A percentile compares a stretch with the other conserved stretches of the same genome.
Conservation (phyloP, 2,797 vertebrate genomes). For the Ciconia nigra region DNA sequence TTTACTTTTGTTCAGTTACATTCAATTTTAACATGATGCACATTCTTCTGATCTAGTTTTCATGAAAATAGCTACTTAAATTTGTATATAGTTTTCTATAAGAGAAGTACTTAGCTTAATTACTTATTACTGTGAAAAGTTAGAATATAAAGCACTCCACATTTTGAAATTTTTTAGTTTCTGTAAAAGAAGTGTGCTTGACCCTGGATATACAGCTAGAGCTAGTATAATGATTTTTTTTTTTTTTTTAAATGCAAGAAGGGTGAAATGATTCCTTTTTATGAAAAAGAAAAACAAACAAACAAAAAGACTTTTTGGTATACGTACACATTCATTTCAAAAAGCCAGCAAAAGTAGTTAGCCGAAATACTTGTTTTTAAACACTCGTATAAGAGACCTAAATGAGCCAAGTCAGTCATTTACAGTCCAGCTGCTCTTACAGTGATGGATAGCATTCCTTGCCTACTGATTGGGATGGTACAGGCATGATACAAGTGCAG, state of each 20-base stretch:
- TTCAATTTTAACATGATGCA: neutral
- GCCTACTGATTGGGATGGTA: neutral
- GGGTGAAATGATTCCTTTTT: neutral
- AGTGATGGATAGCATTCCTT: neutral
- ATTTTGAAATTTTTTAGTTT: neutral
- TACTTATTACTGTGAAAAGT: neutral
- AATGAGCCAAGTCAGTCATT: neutral
- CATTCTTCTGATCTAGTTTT: neutral
- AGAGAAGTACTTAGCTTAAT: neutral
- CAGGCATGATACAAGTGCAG: neutral
- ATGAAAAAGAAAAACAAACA: neutral
- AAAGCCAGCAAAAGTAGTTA: neutral
- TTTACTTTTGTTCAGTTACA: neutral
- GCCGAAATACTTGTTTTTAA: neutral
- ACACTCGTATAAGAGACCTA: neutral
- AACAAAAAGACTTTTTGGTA: neutral
- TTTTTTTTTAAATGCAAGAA: neutral
- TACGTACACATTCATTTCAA: neutral
- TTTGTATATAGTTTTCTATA: neutral
- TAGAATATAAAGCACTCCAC: neutral
- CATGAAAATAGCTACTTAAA: neutral
- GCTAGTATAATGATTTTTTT: neutral
- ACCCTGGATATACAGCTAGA: neutral
- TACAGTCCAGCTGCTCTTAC: neutral
- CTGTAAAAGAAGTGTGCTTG: neutral